Percentiles rank a stretch among this genome's conserved stretches.
Evolutionary conservation across 2,797 vertebrate species (phyloP).

Genomic region (Scolopax bukidnonensis): DNA sequence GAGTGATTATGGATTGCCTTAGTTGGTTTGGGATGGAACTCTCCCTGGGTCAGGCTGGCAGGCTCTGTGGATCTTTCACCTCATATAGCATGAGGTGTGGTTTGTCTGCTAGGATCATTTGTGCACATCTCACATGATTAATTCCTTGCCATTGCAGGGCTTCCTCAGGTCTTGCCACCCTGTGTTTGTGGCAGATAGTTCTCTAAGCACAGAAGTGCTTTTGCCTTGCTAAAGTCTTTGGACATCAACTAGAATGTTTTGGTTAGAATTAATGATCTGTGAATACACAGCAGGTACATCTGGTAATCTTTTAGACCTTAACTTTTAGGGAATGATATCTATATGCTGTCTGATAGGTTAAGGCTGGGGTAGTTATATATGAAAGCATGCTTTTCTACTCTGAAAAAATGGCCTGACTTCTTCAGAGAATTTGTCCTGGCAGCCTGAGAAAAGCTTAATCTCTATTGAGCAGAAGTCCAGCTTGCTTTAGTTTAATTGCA

Average conservation of each 20-base stretch:
- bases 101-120: not conserved
- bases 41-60: conserved; percentile 43
- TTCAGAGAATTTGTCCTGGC: not conserved
- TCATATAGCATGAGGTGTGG: conserved; percentile 26
- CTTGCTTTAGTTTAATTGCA: not conserved
- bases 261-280: not conserved
- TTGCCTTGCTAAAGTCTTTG: not conserved
- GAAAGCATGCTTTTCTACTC: not conserved
- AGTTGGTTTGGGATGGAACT: not conserved
- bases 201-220: not conserved
- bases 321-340: not conserved
- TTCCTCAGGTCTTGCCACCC: not conserved
- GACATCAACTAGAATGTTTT: not conserved
- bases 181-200: not conserved
- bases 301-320: not conserved
- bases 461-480: not conserved
- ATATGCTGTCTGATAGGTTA: not conserved
- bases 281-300: not conserved
- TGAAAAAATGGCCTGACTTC: not conserved
- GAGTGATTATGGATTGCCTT: not conserved
- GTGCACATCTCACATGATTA: conserved; percentile 12
- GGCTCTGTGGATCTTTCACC: conserved; percentile 46
- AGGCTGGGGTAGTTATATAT: not conserved
- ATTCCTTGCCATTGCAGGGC: not conserved
- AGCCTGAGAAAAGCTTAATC: not conserved